phyloP scores from a whole-genome alignment of 2,797 vertebrate genomes.

The Selene dorsalis region DNA sequence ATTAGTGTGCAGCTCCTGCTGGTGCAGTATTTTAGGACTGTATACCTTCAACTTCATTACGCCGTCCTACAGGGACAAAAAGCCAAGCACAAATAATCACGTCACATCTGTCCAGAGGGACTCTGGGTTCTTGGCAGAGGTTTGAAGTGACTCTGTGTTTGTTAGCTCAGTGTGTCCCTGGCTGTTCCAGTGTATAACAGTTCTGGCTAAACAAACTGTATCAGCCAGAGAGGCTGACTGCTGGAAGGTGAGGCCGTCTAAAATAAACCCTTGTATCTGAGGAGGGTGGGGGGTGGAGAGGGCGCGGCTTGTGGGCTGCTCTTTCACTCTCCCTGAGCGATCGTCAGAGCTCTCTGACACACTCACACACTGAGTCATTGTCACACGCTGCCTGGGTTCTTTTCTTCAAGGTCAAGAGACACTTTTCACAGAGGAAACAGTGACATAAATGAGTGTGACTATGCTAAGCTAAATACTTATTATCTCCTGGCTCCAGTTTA shows the following conservation, averaged over 20 bases:
- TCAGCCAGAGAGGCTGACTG: slow-evolving; percentile 38
- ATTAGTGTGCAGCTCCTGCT: neutral
- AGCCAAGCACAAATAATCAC: slow-evolving; percentile 2
- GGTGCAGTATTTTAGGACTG: neutral
- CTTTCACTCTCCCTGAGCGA: slow-evolving; percentile 15
- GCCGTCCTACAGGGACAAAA: neutral
- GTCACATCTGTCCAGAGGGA: slow-evolving; percentile 13
- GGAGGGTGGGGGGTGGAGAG: slow-evolving; percentile 22
- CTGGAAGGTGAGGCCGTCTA: slow-evolving; percentile 52
- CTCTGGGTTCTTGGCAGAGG: slow-evolving; percentile 34
- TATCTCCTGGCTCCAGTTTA: neutral
- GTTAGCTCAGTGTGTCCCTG: slow-evolving; percentile 45
- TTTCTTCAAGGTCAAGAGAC: slow-evolving; percentile 66
- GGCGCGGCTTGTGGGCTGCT: slow-evolving; percentile 32
- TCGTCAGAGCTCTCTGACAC: slow-evolving; percentile 47
- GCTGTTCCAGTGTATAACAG: slow-evolving; percentile 36
- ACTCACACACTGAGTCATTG: slow-evolving; percentile 62
- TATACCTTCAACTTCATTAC: neutral
- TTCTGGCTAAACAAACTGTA: slow-evolving; percentile 42
- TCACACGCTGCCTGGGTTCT: slow-evolving; percentile 43
- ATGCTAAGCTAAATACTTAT: neutral
- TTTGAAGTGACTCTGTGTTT: slow-evolving; percentile 48
- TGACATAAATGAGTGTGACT: slow-evolving; percentile 16
- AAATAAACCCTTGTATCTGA: slow-evolving; percentile 57
- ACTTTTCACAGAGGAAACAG: slow-evolving; percentile 16